Base-by-base conservation (phyloP, 1,140 invertebrate species). In the Pogonognathellus flavescens region DNA sequence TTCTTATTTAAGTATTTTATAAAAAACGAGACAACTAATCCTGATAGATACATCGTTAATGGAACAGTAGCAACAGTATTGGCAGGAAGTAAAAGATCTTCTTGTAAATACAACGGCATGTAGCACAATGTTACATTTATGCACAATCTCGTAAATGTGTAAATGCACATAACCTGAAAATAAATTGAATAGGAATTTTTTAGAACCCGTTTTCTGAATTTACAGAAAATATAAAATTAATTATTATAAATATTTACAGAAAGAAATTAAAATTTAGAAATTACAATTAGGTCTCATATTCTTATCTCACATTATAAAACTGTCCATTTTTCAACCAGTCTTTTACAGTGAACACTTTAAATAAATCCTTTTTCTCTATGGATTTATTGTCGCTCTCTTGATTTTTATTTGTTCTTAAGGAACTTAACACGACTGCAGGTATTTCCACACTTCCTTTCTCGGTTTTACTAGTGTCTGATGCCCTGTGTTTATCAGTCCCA, bases 81-180 rank as follows among this genome's bases (percentile, higher is more conserved):
- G 50, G 95, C 96, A 11, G 93, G 92, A 89, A 97, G 92, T 25
- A 94, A 90, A 18, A 98, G 90, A 8, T 94, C 94, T 84, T 95
- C 94, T 89, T 97, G 96, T 13, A 98, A 92, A 91, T 98, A 99
- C 82, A 98, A 92, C 0, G 97, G 97, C 70, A 98, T 93, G 89
- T 98, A 96, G 25, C 97, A 94, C 92, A 98, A 97, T 22, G 95
- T 94, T 59, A 98, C 91, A 92, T 98, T 99, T 8, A 97, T 94
- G 90, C 95, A 96, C 55, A 99, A 91, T 89, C 97, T 92, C 10
- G 97, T 96, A 25, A 93, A 93, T 95, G 97, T 98, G 90, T 99
- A 99, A 66, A 98, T 91, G 0, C 94, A 89, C 66, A 94, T 96
- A 49, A 97, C 93, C 93, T 97, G n/a, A 90, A 89, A 49, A 82